Evolutionary conservation across 2,113 vertebrate species (phyloP).

Genomic region (Petaurus breviceps): DNA sequence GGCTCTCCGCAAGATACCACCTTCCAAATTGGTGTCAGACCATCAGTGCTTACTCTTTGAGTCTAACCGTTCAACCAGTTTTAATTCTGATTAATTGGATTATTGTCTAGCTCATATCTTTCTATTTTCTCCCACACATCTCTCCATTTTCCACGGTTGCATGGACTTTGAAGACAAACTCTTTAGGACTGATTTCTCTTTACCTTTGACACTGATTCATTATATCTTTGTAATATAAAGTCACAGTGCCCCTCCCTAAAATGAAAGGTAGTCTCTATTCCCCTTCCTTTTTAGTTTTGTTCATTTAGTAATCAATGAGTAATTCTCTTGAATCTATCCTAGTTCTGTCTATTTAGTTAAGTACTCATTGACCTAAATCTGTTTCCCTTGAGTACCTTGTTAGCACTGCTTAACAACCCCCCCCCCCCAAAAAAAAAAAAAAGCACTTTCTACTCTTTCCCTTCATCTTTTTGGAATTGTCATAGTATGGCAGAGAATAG

Average conservation of each 20-base stretch:
- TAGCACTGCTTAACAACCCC: not conserved
- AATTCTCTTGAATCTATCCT: not conserved
- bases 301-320: not conserved
- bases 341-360: not conserved
- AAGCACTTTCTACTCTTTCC: not conserved
- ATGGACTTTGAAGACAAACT: not conserved
- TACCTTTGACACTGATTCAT: not conserved
- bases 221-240: not conserved
- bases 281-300: not conserved
- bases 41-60: not conserved
- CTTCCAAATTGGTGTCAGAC: not conserved
- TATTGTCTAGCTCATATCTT: not conserved
- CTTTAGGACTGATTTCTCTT: not conserved
- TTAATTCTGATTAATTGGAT: not conserved
- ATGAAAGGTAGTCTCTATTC: not conserved
- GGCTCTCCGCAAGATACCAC: not conserved
- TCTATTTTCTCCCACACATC: not conserved
- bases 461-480: not conserved
- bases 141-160: not conserved
- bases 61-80: not conserved
- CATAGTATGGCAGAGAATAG: not conserved
- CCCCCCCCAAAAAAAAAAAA: not conserved
- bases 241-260: not conserved
- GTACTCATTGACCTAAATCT: not conserved
- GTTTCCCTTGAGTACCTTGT: not conserved